Percentiles rank a stretch among this genome's conserved stretches.
Conservation (phyloP, 1,140 invertebrate species). For the Lineus longissimus region DNA sequence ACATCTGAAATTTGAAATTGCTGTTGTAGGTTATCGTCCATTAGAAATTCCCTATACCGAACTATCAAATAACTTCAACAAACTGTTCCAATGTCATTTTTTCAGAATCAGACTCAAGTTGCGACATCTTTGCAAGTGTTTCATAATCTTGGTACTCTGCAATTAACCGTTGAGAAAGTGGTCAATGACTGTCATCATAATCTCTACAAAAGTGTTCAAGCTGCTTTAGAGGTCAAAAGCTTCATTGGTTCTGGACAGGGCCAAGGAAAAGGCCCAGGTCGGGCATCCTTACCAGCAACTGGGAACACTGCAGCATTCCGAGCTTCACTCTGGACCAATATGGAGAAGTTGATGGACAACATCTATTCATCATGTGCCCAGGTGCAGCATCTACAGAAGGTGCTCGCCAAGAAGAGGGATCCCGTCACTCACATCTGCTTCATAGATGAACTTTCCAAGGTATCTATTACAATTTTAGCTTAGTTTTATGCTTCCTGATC, state of each 20-base stretch:
- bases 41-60: no score
- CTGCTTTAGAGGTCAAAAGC: constrained; percentile 60
- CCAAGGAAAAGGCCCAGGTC: constrained; percentile 58
- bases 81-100: constrained; percentile 16
- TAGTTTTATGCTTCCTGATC: no score
- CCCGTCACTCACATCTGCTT: constrained; percentile 57
- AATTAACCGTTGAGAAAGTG: constrained; percentile 59
- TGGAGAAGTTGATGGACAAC: constrained; percentile 72
- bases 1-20: no score
- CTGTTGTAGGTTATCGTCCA: no score
- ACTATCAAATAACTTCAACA: no score
- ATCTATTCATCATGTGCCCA: constrained; percentile 69
- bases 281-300: constrained; percentile 63
- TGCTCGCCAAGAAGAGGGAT: constrained; percentile 59
- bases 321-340: constrained; percentile 71
- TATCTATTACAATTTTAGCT: not conserved
- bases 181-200: constrained; percentile 58
- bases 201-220: constrained; percentile 60
- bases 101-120: constrained; percentile 66
- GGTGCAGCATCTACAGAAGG: constrained; percentile 54
- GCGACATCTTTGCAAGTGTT: constrained; percentile 68
- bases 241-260: constrained; percentile 25
- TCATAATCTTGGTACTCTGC: constrained; percentile 65
- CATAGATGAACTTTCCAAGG: constrained; percentile 54
- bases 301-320: constrained; percentile 68